Base-by-base conservation (phyloP, 2,888 invertebrate genomes). In the Mesorhabditis sp. region DNA sequence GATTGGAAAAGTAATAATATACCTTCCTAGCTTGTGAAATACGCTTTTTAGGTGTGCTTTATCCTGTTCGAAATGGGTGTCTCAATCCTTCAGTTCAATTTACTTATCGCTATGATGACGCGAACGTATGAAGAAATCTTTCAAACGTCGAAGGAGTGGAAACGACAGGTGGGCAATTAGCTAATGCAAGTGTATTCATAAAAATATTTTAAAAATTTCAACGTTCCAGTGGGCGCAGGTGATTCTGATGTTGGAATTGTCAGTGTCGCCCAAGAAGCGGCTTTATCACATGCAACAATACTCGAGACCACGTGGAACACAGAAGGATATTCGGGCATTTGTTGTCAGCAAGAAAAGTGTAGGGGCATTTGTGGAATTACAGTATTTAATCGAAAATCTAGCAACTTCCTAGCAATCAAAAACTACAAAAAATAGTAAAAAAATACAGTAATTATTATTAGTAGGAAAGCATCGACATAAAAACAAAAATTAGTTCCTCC, bases 91-190 rank as follows among this genome's bases (percentile, higher is more conserved):
- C 89, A 97, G 72, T 93, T 97, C 67, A 97, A 97, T 89, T 94
- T 97, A 94, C 89, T 97, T 87, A 97, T 97, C 84, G 96, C 96
- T 76, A 96, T 96, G 96, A 96, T 97, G 96, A 96, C 95, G 0
- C 95, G 96, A 87, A 97, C 97, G 5, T 97, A 97, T 86, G 94
- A 95, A 87, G 93, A 94, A 88, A 95, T 97, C 80, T 94, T 94
- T 0, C 94, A 95, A 87, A 95, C 95, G 0, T 90, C 93, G 78
- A 96, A 96, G 86, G 96, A 97, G 87, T 97, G 96, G 95, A 95
- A 96, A 87, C 65, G 80, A 68, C 78, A 80, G 72, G 76, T 73
- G 5, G 50, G 10, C 7, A 28, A 63, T 15, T 7, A 28, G 28
- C 2, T 63, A 67, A 6, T 28, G 66, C n/a, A 58, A 65, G 43